phyloP scores from a whole-genome alignment of 2,888 invertebrate species.

The Chrysolina oricalcia region DNA sequence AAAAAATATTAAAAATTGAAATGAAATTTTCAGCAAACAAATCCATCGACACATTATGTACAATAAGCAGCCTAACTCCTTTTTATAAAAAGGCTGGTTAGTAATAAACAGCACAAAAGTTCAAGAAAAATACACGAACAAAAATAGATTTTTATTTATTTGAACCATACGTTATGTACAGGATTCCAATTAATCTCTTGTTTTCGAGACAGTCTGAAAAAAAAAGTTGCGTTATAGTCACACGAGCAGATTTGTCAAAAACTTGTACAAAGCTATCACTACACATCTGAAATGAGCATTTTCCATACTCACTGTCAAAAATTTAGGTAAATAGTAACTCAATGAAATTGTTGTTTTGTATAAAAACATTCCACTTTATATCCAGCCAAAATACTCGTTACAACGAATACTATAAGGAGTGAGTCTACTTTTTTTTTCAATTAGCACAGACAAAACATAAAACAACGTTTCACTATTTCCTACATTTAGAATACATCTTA shows the following conservation, averaged over 20 bases:
- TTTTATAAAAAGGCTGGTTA: slow-evolving; percentile 47
- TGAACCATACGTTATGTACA: slow-evolving; percentile 13
- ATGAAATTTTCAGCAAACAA: slow-evolving; percentile 60
- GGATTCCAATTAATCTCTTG: slow-evolving; percentile 11
- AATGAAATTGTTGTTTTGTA: slow-evolving; percentile 18
- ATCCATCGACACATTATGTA: slow-evolving; percentile 48
- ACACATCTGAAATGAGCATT: slow-evolving; percentile 3
- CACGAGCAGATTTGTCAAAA: slow-evolving; percentile 13
- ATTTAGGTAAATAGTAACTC: slow-evolving; percentile 2
- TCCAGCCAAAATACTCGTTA: background rate
- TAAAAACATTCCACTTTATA: slow-evolving; percentile 22
- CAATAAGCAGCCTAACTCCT: slow-evolving; percentile 63
- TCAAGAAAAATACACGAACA: slow-evolving; percentile 14
- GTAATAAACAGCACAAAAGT: slow-evolving; percentile 30
- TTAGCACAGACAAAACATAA: slow-evolving; percentile 65
- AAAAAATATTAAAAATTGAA: slow-evolving; percentile 33
- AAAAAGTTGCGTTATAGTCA: background rate
- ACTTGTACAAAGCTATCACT: slow-evolving; percentile 23
- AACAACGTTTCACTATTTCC: slow-evolving; percentile 57
- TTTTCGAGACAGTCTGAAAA: slow-evolving; percentile 19
- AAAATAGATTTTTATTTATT: slow-evolving; percentile 19
- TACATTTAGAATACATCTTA: slow-evolving; percentile 50
- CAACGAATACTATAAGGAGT: slow-evolving; percentile 61
- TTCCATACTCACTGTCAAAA: slow-evolving; percentile 11
- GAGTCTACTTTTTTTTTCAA: slow-evolving; percentile 64